Base-by-base conservation (phyloP, 1,140 invertebrate genomes). In the Trinorchestia longiramus region DNA sequence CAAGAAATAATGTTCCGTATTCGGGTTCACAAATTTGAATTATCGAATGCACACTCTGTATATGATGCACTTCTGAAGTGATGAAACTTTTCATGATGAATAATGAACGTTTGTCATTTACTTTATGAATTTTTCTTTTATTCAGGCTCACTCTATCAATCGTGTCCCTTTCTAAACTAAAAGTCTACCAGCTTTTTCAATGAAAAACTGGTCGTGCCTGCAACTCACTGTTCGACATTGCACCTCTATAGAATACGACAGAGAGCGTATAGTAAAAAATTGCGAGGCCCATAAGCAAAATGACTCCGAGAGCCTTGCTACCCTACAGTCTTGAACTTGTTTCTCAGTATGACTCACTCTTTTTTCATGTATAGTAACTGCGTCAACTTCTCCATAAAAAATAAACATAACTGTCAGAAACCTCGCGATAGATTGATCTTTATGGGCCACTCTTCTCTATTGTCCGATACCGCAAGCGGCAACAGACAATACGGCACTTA, bases 401-500 rank as follows among this genome's bases (percentile, higher is more conserved):
- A 77, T 77, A 77, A 77, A 23, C 62, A 77, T 77, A 77, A 77
- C 62, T 77, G 62, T 28, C 62, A 77, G 62, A 77, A 77, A 36
- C 62, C 62, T 77, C 36, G 62, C 62, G 28, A 77, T 77, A 77
- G 62, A 77, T 77, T 77, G 62, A 77, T 77, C 62, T 77, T 77
- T 77, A 77, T 77, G 62, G 62, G 28, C 62, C 62, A 77, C 62
- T 77, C 62, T 77, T 77, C 62, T 77, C 62, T 77, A 77, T 77
- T 77, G 62, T 77, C 62, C 62, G 62, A 77, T 77, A 77, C 62
- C 62, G 62, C 62, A 77, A 77, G 62, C 62, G 62, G 62, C 62
- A 77, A 77, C 62, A 77, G 62, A 77, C 62, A 77, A 77, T 77
- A 77, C 62, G 62, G 62, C 62, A 77, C 62, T 77, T 77, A 77